phyloP scores from a whole-genome alignment of 2,797 vertebrate species.

The Pipistrellus nathusii region DNA sequence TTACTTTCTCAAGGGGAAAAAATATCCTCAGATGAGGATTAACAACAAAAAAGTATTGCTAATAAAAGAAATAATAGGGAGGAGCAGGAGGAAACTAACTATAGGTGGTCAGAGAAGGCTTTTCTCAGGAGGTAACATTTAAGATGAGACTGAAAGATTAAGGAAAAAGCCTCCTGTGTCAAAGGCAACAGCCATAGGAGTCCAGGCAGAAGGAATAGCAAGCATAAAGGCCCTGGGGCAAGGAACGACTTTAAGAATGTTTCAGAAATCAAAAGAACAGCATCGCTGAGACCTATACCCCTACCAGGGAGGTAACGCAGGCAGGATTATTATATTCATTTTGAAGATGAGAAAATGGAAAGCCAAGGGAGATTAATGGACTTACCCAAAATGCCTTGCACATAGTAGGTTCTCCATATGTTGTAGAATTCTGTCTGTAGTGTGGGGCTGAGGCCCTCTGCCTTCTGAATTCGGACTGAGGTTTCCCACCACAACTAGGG shows the following conservation, averaged over 20 bases:
- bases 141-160: conserved; percentile 15
- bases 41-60: background rate
- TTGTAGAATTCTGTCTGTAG: conserved; percentile 59
- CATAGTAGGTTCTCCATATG: conserved; percentile 74
- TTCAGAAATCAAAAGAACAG: conserved; percentile 58
- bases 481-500: conserved; percentile 76
- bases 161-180: background rate
- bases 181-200: conserved; percentile 41
- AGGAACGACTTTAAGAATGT: conserved; percentile 21
- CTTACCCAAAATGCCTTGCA: conserved; percentile 79
- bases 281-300: background rate
- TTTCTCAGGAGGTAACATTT: background rate
- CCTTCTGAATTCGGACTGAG: conserved; percentile 74
- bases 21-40: too few species aligned
- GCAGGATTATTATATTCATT: conserved; percentile 38
- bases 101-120: background rate
- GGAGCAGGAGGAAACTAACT: background rate
- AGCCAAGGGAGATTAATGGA: conserved; percentile 64
- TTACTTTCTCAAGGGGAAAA: too few species aligned
- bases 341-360: conserved; percentile 60
- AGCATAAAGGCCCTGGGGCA: conserved; percentile 71
- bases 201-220: conserved; percentile 20
- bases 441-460: conserved; percentile 45
- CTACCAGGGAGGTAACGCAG: conserved; percentile 26
- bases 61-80: conserved; percentile 19